Evolutionary conservation across 2,797 vertebrate genomes (phyloP).

Genomic region (Linurgus olivaceus): DNA sequence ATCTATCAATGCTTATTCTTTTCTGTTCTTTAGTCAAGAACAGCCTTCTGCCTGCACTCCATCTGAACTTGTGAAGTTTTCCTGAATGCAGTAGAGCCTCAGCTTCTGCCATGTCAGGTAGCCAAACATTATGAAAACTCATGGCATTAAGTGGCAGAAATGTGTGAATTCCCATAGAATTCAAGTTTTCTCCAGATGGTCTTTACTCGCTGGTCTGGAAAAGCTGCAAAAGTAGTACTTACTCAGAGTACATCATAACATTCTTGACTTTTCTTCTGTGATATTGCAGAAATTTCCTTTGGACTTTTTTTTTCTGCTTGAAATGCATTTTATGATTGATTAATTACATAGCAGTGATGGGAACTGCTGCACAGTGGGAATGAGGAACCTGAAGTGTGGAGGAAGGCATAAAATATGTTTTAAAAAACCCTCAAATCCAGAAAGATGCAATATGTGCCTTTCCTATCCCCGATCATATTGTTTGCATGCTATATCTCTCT

Average conservation of each 20-base stretch:
- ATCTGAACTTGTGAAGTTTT: neutral
- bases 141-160: neutral
- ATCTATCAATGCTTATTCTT: neutral
- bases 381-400: constrained; percentile 30
- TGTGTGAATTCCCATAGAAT: neutral
- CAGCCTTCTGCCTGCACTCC: neutral
- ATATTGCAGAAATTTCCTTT: neutral
- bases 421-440: neutral
- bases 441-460: neutral
- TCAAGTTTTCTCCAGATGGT: neutral
- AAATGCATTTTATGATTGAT: neutral
- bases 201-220: neutral
- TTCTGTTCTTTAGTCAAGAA: neutral
- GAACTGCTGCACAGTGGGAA: neutral
- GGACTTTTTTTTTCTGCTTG: neutral
- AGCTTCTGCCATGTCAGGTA: neutral
- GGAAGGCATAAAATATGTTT: constrained; percentile 35
- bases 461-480: neutral
- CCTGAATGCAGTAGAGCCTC: neutral
- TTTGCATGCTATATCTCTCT: neutral
- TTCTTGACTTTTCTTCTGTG: neutral
- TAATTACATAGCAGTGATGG: constrained; percentile 47
- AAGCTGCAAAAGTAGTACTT: neutral
- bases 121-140: neutral
- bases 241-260: neutral